Conservation (phyloP, 2,113 vertebrate genomes). For the Chamaea fasciata region DNA sequence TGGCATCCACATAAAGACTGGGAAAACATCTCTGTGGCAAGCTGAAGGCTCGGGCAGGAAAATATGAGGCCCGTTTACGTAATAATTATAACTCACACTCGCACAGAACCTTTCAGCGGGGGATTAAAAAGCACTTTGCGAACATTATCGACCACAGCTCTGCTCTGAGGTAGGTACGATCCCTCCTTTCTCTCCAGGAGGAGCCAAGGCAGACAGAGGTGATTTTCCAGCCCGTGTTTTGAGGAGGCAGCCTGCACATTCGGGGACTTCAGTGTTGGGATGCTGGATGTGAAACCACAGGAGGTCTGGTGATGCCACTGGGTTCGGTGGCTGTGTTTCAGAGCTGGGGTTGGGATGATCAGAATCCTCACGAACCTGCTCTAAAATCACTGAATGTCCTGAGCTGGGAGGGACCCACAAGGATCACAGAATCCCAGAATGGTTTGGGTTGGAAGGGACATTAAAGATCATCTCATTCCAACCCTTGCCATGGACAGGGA, state of each 20-base stretch:
- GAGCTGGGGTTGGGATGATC: not conserved
- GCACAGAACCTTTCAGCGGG: conserved; percentile 43
- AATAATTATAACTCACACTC: conserved; percentile 56
- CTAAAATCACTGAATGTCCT: not conserved
- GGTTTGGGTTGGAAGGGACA: not conserved
- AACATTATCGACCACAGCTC: conserved; percentile 27
- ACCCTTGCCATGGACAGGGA: not conserved
- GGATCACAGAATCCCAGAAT: not conserved
- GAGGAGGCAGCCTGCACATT: not conserved
- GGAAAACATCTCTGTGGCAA: conserved; percentile 37
- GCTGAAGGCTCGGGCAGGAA: conserved; percentile 22
- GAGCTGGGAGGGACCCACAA: not conserved
- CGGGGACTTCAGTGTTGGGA: rapidly evolving
- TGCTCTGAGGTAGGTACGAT: conserved; percentile 19
- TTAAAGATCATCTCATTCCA: rapidly evolving
- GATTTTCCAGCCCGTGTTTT: not conserved
- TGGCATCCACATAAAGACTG: conserved; percentile 42
- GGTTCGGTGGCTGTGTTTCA: not conserved
- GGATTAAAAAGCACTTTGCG: conserved; percentile 59
- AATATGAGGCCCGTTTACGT: conserved; percentile 45
- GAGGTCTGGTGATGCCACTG: not conserved
- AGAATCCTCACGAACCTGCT: not conserved
- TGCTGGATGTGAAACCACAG: not conserved
- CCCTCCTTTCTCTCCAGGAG: not conserved
- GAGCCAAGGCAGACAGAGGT: not conserved